phyloP scores from a whole-genome alignment of 2,797 vertebrate species.

The Gobionotothen gibberifrons region DNA sequence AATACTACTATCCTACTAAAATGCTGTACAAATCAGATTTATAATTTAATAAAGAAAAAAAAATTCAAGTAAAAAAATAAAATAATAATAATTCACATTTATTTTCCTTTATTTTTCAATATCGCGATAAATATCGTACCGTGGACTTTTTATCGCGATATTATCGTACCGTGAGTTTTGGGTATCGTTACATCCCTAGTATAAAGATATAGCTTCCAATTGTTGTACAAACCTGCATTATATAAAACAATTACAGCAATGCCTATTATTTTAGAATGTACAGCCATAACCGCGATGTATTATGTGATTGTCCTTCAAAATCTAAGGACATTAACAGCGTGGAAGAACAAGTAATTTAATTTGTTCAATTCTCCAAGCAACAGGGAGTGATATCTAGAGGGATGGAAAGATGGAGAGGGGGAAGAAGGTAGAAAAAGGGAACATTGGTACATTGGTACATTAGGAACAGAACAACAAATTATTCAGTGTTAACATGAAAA shows the following conservation, averaged over 20 bases:
- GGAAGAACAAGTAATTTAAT: slow-evolving; percentile 70
- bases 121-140: too few species aligned
- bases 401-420: slow-evolving; percentile 9
- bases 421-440: background rate
- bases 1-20: too few species aligned
- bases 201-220: slow-evolving; percentile 42
- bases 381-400: slow-evolving; percentile 48
- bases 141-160: too few species aligned
- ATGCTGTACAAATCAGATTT: too few species aligned
- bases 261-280: slow-evolving; percentile 59
- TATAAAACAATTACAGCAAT: slow-evolving; percentile 60
- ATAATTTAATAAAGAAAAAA: too few species aligned
- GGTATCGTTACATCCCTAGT: too few species aligned
- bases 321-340: slow-evolving; percentile 68
- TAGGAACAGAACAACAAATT: background rate
- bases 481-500: background rate
- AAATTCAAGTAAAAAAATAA: too few species aligned
- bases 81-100: too few species aligned
- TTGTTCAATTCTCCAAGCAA: slow-evolving; percentile 64
- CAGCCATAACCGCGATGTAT: slow-evolving; percentile 50
- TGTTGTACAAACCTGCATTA: slow-evolving; percentile 53
- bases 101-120: too few species aligned
- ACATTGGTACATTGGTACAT: background rate
- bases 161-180: too few species aligned
- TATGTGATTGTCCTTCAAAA: slow-evolving; percentile 64